Conservation (phyloP, 2,113 vertebrate species). For the Cephalopterus ornatus region DNA sequence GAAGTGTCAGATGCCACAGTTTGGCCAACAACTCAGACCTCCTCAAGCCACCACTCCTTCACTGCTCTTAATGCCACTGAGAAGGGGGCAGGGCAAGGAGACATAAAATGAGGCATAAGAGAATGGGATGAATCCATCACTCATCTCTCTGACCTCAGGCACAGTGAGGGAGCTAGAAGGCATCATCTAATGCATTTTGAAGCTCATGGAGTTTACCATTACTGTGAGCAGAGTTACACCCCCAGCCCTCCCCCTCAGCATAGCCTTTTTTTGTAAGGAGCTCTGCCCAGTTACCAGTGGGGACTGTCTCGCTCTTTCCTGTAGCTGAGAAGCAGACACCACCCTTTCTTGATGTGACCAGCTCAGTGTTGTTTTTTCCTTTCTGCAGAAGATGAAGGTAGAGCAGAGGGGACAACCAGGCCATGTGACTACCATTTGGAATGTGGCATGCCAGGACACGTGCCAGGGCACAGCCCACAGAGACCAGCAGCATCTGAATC, state of each 20-base stretch:
- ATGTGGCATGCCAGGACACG: fast-evolving
- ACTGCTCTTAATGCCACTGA: neutral
- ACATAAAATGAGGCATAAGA: neutral
- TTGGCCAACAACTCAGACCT: neutral
- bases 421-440: fast-evolving
- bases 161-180: neutral
- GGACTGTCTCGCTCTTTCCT: neutral
- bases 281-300: neutral
- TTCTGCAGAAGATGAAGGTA: neutral
- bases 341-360: neutral
- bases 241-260: neutral
- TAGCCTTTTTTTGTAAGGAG: neutral
- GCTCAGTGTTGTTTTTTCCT: neutral
- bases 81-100: neutral
- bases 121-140: neutral
- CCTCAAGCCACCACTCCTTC: neutral
- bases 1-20: neutral
- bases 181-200: neutral
- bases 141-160: neutral
- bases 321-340: neutral
- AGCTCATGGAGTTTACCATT: neutral
- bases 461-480: fast-evolving
- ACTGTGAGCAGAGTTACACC: neutral
- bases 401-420: neutral
- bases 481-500: neutral